Base-by-base conservation (phyloP, 2,888 invertebrate genomes). In the Tetanocera ferruginea region DNA sequence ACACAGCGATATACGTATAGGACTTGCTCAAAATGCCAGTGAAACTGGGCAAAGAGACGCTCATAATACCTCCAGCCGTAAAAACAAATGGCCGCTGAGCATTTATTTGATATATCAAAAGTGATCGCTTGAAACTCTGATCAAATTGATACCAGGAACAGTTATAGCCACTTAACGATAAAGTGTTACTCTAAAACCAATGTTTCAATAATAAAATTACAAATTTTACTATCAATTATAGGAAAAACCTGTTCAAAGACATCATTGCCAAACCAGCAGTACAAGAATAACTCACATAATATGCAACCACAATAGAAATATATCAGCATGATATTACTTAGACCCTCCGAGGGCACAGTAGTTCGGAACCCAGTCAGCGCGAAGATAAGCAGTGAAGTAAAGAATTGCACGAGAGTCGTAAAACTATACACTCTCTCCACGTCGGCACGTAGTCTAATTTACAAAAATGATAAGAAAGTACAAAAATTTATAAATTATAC, bases 221-320 rank as follows among this genome's bases (percentile, higher is more conserved):
- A n/a, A n/a, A n/a, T n/a, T n/a, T n/a, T n/a, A n/a, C n/a, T 76
- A 52, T 55, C 3, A 49, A 77, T 57, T 23, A 25, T 17, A 67
- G n/a, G 28, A 11, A 11, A 14, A 76, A 85, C 86, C 84, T 85
- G 84, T 23, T 85, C 85, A 34, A 82, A 83, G 1, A 85, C 84
- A 70, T 86, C 85, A 76, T 86, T 87, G 19, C 85, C 87, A 69
- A 85, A 86, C 84, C 85, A 88, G 70, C 87, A 88, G 51, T 85
- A 86, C 2, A 84, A 31, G 8, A 86, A 85, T 3, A 88, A 77
- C 37, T 88, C 83, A 5, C 81, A 82, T 19, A 87, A 82, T 37
- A 86, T 83, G 62, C 86, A 86, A 66, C 82, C 78, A 17, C 84
- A 83, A 66, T 86, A 82, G 0, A 83, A 83, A 66, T 86, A 87